Base-by-base conservation (phyloP, 2,888 invertebrate genomes). In the Tenthredo distinguenda region DNA sequence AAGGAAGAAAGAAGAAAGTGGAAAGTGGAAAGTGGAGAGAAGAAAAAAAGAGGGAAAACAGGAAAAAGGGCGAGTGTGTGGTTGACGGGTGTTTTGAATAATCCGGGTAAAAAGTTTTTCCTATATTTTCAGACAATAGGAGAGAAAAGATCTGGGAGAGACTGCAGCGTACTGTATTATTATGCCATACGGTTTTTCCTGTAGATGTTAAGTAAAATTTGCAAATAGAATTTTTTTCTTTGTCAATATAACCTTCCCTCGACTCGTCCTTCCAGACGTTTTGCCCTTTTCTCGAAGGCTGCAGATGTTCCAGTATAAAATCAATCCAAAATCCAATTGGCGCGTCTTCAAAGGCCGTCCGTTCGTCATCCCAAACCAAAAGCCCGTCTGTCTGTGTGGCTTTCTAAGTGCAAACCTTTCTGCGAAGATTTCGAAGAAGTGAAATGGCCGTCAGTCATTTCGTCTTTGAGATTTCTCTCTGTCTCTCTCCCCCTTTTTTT, bases 311-410 rank as follows among this genome's bases (percentile, higher is more conserved):
- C 37, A 31, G 55, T 31, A 34, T 55, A 55, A 47, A 79, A 79
- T 58, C 79, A 79, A 79, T 79, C 79, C 26, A 26, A 37, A 79
- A 55, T 79, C 58, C 79, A 55, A 79, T 79, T 79, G 79, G 79
- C 79, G n/a, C 79, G 55, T 34, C 79, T 34, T 79, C 79, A 79
- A 79, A 79, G 79, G 79, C 21, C 26, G 18, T 55, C 55, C 55
- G 79, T 10, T 58, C 58, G 79, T 79, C 79, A 58, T 79, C 58
- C 47, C 34, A 34, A 34, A 55, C 21, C 31, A 79, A 79, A 79
- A 76, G 31, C 43, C 37, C 37, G 37, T 50, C 43, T 40, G n/a
- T 34, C 71, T 26, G 21, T 50, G 12, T 12, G 43, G 12, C 26
- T 43, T 47, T 43, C 76, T 37, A 6, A 71, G 37, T 71, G 71